These are phyloP conservation scores for Gallinago stenura DNA, from an alignment of 2,797 vertebrate species.

Conservation along the genomic window DNA sequence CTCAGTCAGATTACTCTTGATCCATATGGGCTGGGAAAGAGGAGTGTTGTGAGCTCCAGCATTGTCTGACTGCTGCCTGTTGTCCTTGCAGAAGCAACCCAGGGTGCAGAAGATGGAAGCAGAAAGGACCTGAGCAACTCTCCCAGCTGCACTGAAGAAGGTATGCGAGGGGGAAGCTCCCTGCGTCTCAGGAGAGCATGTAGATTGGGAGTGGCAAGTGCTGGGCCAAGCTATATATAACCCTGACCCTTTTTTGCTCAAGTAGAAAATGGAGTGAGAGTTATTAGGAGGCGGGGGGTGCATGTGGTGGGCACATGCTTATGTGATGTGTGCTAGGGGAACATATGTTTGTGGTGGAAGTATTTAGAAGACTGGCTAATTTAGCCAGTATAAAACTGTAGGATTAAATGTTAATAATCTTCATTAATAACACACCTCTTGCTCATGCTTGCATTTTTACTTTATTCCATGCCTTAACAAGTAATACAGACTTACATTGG, in stretches of 20 bases:
- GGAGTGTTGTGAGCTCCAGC: background rate
- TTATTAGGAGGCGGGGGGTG: background rate
- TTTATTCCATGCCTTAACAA: background rate
- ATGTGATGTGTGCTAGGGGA: background rate
- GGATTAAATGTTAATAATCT: background rate
- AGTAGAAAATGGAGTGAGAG: background rate
- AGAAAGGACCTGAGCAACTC: accelerated
- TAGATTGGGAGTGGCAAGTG: background rate
- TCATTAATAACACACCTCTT: background rate
- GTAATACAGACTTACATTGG: background rate
- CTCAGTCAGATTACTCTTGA: background rate
- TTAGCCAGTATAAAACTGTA: background rate
- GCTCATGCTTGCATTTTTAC: background rate
- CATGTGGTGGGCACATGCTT: accelerated
- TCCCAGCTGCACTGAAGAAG: background rate
- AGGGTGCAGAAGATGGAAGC: background rate
- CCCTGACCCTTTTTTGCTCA: background rate
- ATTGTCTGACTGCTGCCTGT: background rate
- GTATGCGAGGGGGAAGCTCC: background rate
- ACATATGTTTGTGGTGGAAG: background rate
- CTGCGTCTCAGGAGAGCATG: background rate
- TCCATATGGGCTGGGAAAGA: background rate
- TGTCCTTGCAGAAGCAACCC: background rate
- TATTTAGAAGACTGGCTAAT: background rate
- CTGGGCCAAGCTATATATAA: background rate